Base-by-base conservation (phyloP, 1,140 invertebrate genomes). In the Atopsyche davidsoni region DNA sequence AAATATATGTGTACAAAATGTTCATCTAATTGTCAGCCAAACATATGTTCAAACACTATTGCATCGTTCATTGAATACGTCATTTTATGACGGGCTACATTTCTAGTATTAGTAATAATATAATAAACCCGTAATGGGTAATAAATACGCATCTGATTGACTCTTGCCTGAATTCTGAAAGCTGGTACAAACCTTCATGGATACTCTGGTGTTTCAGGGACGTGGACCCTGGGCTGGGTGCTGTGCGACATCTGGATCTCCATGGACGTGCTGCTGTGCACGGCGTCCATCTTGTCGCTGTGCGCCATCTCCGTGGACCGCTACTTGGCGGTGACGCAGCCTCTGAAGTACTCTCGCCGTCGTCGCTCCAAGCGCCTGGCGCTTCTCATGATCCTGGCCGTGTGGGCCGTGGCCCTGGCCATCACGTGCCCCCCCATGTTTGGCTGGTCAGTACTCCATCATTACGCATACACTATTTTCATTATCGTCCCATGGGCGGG, bases 161-260 rank as follows among this genome's bases (percentile, higher is more conserved):
- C n/a, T n/a, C n/a, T n/a, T n/a, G n/a, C n/a, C n/a, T n/a, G n/a
- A n/a, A n/a, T n/a, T n/a, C n/a, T n/a, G n/a, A n/a, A n/a, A n/a
- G n/a, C n/a, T n/a, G n/a, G n/a, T n/a, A n/a, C n/a, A n/a, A n/a
- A n/a, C n/a, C n/a, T n/a, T n/a, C n/a, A n/a, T n/a, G n/a, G n/a
- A n/a, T 45, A 45, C 13, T 19, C 31, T 52, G 54, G 49, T 49
- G 41, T 64, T 61, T 17, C 60, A 82, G 86, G 86, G 46, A 75
- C 74, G 49, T 92, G 88, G 88, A 76, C 80, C 57, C 77, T 91
- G 2, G 86, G 87, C n/a, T 79, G 79, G 69, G 71, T 84, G 3
- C 71, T 92, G 13, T 92, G 89, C 64, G 85, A 89, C 61, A 80
- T 92, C 44, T 96, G 92, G 92, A 83, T 96, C 34, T 94, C 90